Evolutionary conservation across 2,113 vertebrate genomes (phyloP).

Genomic region (Cairina moschata): DNA sequence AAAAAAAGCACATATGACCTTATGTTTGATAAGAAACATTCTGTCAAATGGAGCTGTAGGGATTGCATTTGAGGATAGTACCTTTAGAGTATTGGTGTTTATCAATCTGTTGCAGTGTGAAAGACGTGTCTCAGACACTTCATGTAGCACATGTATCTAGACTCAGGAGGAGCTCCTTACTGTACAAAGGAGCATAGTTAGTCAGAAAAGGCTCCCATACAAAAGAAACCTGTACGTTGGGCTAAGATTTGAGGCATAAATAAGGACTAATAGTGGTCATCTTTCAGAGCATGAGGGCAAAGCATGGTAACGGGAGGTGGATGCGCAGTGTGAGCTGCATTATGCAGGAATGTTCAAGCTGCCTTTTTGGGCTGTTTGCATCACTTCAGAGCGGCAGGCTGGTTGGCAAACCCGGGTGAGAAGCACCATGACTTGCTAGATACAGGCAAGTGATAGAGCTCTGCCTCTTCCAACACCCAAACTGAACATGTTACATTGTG

Average conservation of each 20-base stretch:
- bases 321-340: accelerated
- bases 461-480: background rate
- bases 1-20: background rate
- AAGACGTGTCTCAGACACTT: background rate
- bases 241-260: background rate
- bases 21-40: background rate
- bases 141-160: background rate
- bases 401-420: background rate
- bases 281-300: background rate
- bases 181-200: background rate
- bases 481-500: accelerated
- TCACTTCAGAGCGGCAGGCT: background rate
- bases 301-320: accelerated
- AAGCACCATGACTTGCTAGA: background rate
- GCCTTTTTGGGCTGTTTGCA: background rate
- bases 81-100: background rate
- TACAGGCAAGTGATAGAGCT: background rate
- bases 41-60: background rate
- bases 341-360: accelerated
- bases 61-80: background rate
- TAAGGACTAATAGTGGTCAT: background rate
- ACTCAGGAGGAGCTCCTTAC: background rate
- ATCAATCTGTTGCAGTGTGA: background rate
- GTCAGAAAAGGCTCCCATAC: background rate
- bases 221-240: background rate